These are phyloP conservation scores for Phaenicophaeus curvirostris DNA, from an alignment of 2,797 vertebrate genomes.

Conservation along the genomic window DNA sequence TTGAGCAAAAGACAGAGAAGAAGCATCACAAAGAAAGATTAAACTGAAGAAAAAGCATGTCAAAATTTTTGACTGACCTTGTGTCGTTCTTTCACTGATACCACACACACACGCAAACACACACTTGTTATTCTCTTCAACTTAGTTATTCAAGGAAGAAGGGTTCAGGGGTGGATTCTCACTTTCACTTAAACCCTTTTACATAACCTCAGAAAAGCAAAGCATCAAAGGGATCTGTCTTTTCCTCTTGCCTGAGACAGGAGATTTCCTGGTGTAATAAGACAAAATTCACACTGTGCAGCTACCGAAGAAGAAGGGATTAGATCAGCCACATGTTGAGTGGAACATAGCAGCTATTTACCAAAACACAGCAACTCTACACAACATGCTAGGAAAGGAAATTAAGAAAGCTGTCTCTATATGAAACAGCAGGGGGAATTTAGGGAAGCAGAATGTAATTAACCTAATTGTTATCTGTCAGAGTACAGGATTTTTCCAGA, in stretches of 20 bases:
- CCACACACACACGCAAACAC: background rate
- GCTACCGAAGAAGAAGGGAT: background rate
- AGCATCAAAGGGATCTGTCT: background rate
- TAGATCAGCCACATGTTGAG: background rate
- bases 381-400: conserved; percentile 1
- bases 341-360: background rate
- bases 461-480: conserved; percentile 42
- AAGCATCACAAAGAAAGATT: background rate
- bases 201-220: background rate
- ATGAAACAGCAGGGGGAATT: conserved; percentile 11
- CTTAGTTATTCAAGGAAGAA: background rate
- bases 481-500: background rate
- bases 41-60: background rate
- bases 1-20: background rate
- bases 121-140: background rate
- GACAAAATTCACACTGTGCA: background rate
- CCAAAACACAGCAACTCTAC: background rate
- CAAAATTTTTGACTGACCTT: background rate
- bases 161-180: background rate
- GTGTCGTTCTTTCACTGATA: background rate
- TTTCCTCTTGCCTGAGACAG: background rate
- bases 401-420: conserved; percentile 23
- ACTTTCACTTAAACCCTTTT: background rate
- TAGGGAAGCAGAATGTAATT: conserved; percentile 34
- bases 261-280: background rate